Conservation (phyloP, 2,797 vertebrate species). For the Erethizon dorsatum region DNA sequence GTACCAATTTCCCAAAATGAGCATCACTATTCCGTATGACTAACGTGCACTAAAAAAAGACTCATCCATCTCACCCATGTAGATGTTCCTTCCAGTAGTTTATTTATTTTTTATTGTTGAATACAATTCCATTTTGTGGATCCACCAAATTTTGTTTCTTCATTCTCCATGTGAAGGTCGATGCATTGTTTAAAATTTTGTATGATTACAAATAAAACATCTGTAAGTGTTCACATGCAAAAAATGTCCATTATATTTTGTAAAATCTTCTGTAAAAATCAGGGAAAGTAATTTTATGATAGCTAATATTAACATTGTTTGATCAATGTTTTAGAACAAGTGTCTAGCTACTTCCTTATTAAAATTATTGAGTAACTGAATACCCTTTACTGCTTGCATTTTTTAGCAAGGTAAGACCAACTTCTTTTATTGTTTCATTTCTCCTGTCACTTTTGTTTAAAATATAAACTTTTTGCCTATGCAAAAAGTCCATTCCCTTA, state of each 20-base stretch:
- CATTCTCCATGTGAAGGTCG: background rate
- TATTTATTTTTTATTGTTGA: background rate
- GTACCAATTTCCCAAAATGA: background rate
- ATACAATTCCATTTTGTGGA: background rate
- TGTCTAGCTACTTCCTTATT: background rate
- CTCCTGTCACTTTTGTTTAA: background rate
- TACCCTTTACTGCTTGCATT: background rate
- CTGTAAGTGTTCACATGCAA: background rate
- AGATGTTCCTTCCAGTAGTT: background rate
- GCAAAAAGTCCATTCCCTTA: slow-evolving; percentile 8
- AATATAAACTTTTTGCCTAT: background rate
- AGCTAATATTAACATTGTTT: background rate
- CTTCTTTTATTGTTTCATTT: background rate
- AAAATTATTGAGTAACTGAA: background rate
- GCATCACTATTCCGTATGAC: background rate
- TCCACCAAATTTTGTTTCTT: background rate
- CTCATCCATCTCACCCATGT: background rate
- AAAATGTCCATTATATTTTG: background rate
- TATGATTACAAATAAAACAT: background rate
- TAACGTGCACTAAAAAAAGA: background rate
- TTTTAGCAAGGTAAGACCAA: background rate
- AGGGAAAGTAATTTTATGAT: slow-evolving; percentile 2
- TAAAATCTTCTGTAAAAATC: slow-evolving; percentile 17
- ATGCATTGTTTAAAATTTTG: background rate
- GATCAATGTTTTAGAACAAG: background rate